Conservation (phyloP, 2,888 invertebrate genomes). For the Watsonalla binaria region DNA sequence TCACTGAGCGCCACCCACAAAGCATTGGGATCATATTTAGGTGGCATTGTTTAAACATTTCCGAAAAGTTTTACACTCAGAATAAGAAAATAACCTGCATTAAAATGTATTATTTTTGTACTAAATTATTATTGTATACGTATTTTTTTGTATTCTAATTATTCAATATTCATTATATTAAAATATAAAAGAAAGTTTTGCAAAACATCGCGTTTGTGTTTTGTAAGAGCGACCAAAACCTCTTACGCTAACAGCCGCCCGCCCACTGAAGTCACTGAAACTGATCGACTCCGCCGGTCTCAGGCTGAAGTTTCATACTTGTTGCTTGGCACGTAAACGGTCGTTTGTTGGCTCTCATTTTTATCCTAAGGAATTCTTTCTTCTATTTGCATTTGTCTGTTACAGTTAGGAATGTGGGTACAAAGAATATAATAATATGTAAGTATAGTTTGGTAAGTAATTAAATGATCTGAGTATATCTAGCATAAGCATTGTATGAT, state of each 20-base stretch:
- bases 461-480: too few species aligned
- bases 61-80: conserved; percentile 13
- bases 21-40: conserved; percentile 56
- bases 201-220: conserved; percentile 7
- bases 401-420: too few species aligned
- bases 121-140: too few species aligned
- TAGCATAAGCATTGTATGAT: too few species aligned
- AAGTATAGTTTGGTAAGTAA: too few species aligned
- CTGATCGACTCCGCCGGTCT: conserved; percentile 6
- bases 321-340: conserved; percentile 25
- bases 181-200: conserved; percentile 2
- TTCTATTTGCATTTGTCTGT: too few species aligned
- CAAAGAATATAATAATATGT: too few species aligned
- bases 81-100: too few species aligned
- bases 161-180: not conserved
- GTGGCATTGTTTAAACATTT: conserved; percentile 47
- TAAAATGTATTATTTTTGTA: too few species aligned
- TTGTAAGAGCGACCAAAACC: conserved; percentile 17
- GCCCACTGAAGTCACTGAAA: conserved; percentile 39
- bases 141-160: too few species aligned
- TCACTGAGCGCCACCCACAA: conserved; percentile 79
- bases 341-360: not conserved
- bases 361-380: too few species aligned
- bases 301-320: conserved; percentile 26
- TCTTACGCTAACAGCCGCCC: conserved; percentile 36